A percentile compares a stretch with the other conserved stretches of the same genome.
These are phyloP conservation scores for Drosophila yakuba DNA, from an alignment of 1,140 invertebrate genomes.

Conservation along the genomic window DNA sequence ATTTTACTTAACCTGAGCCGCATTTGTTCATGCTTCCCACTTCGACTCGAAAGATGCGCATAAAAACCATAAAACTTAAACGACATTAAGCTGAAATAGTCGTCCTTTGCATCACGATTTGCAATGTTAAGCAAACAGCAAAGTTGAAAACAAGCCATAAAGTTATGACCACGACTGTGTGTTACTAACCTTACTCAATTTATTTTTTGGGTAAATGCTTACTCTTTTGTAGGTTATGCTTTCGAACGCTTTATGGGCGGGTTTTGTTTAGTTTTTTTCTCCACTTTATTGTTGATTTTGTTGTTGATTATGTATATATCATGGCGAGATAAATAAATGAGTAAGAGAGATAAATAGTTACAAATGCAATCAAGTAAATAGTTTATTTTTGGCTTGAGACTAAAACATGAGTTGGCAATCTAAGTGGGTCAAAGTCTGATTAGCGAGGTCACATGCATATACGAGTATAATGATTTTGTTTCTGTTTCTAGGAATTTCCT, in stretches of 20 bases:
- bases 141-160: conserved; percentile 34
- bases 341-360: conserved; percentile 38
- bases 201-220: conserved; percentile 43
- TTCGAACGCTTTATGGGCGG: conserved; percentile 70
- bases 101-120: conserved; percentile 73
- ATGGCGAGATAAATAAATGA: conserved; percentile 51
- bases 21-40: conserved; percentile 24
- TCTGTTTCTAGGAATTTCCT: not conserved
- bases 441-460: conserved; percentile 59
- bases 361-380: conserved; percentile 38
- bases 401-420: conserved; percentile 59
- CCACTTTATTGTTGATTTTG: conserved; percentile 36
- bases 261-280: conserved; percentile 42
- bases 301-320: conserved; percentile 61
- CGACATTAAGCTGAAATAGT: conserved; percentile 41
- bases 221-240: conserved; percentile 60
- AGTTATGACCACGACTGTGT: conserved; percentile 75
- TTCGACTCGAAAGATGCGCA: conserved; percentile 4
- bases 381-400: conserved; percentile 49
- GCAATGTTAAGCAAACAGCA: conserved; percentile 72
- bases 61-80: conserved; percentile 23
- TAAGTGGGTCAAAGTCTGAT: conserved; percentile 75
- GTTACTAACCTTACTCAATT: conserved; percentile 83
- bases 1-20: conserved; percentile 11
- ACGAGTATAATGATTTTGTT: not conserved